phyloP scores from a whole-genome alignment of 1,140 invertebrate species.

The Nymphalis io region DNA sequence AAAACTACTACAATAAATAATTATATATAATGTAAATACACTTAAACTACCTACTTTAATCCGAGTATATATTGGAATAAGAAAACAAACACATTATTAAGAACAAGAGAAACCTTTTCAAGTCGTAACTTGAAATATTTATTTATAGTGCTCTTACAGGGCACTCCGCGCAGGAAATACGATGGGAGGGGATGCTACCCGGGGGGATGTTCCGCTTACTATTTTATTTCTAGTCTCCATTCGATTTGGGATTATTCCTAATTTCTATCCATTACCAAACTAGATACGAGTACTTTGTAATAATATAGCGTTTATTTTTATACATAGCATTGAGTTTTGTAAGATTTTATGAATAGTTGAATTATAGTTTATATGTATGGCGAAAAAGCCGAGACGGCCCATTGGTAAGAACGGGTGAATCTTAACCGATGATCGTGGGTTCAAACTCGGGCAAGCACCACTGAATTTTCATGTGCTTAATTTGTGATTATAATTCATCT shows the following conservation, averaged over 20 bases:
- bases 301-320: too few species aligned
- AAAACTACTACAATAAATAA: background rate
- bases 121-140: constrained; percentile 43
- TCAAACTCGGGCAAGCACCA: too few species aligned
- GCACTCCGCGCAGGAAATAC: constrained; percentile 17
- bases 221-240: constrained; percentile 6
- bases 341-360: too few species aligned
- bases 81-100: constrained; percentile 40
- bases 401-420: too few species aligned
- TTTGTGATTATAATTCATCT: too few species aligned
- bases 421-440: too few species aligned
- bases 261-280: background rate
- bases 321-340: too few species aligned
- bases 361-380: too few species aligned
- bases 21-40: background rate
- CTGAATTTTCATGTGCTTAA: too few species aligned
- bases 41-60: background rate
- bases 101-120: constrained; percentile 38
- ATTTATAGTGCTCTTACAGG: constrained; percentile 44
- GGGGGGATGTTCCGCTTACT: constrained; percentile 13
- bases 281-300: background rate
- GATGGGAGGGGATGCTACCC: background rate
- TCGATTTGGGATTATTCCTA: constrained; percentile 15
- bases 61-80: constrained; percentile 20
- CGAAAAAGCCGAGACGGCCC: too few species aligned